A percentile compares a stretch with the other conserved stretches of the same genome.
These are phyloP conservation scores for Pelodiscus sinensis DNA, from an alignment of 2,113 vertebrate genomes.

Conservation along the genomic window DNA sequence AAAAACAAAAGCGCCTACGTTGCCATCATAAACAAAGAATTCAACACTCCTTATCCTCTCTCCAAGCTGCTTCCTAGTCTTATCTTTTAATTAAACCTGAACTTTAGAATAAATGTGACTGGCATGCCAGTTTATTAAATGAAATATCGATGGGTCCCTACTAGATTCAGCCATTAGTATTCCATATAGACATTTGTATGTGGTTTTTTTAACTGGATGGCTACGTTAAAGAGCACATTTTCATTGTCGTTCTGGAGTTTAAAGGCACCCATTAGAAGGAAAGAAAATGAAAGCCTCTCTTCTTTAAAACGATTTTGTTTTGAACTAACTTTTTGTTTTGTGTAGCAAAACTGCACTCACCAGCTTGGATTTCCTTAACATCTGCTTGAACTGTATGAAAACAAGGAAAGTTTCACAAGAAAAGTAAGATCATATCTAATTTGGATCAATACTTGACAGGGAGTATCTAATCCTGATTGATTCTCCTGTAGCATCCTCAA, in stretches of 20 bases:
- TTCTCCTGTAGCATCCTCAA: background rate
- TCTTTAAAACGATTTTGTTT: background rate
- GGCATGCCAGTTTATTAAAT: slow-evolving; percentile 68
- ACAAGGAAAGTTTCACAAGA: background rate
- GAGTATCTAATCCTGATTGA: background rate
- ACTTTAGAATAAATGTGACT: slow-evolving; percentile 74
- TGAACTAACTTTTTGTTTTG: background rate
- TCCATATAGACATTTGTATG: background rate
- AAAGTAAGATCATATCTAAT: background rate
- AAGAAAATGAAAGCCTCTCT: background rate
- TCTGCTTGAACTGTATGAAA: slow-evolving; percentile 27
- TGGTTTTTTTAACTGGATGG: background rate
- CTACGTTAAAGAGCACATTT: slow-evolving; percentile 37
- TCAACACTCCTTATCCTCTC: slow-evolving; percentile 43
- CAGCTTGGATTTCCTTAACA: background rate
- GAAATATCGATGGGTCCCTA: slow-evolving; percentile 51
- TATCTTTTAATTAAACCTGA: slow-evolving; percentile 84
- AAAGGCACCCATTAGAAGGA: slow-evolving; percentile 21
- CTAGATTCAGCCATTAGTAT: slow-evolving; percentile 51
- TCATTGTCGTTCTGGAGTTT: slow-evolving; percentile 33
- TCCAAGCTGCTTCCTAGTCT: slow-evolving; percentile 64
- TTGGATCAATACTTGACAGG: background rate
- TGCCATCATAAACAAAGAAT: slow-evolving; percentile 65
- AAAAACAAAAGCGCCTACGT: slow-evolving; percentile 65
- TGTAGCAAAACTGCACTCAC: background rate